Percentiles rank a stretch among this genome's conserved stretches.
phyloP scores from a whole-genome alignment of 1,140 invertebrate species.

The Drosophila novamexicana region DNA sequence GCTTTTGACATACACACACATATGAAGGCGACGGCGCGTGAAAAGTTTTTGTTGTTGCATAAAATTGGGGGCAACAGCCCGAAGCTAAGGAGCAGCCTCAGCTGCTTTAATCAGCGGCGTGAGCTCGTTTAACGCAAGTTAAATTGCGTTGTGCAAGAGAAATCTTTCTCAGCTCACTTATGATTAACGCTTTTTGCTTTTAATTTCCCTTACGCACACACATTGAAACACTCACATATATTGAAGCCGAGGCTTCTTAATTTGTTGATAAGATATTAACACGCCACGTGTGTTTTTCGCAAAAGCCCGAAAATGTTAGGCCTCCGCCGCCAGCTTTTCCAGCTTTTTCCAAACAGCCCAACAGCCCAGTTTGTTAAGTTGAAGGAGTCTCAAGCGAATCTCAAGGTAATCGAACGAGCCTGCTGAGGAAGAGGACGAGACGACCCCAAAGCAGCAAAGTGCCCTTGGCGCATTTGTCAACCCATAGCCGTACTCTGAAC shows the following conservation, averaged over 20 bases:
- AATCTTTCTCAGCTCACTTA: slow-evolving; percentile 48
- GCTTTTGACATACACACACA: slow-evolving; percentile 67
- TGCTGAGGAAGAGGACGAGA: neutral
- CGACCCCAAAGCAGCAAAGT: slow-evolving; percentile 32
- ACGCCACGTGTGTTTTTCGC: slow-evolving; percentile 72
- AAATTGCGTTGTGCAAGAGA: slow-evolving; percentile 67
- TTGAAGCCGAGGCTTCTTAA: slow-evolving; percentile 24
- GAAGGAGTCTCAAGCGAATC: slow-evolving; percentile 51
- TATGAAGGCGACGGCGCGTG: slow-evolving; percentile 68
- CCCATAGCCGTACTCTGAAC: slow-evolving; percentile 26
- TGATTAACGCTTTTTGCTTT: slow-evolving; percentile 80
- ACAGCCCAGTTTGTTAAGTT: slow-evolving; percentile 48
- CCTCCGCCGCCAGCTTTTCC: slow-evolving; percentile 44
- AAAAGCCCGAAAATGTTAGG: slow-evolving; percentile 65
- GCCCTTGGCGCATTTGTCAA: slow-evolving; percentile 58
- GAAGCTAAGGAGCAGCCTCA: slow-evolving; percentile 29
- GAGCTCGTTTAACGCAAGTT: slow-evolving; percentile 81
- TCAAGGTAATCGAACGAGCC: slow-evolving; percentile 21
- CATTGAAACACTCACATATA: slow-evolving; percentile 20
- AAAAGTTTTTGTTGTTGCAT: slow-evolving; percentile 77
- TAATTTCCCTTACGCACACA: slow-evolving; percentile 61
- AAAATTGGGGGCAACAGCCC: slow-evolving; percentile 56
- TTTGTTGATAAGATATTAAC: slow-evolving; percentile 80
- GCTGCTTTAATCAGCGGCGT: slow-evolving; percentile 74
- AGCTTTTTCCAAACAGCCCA: slow-evolving; percentile 14